Evolutionary conservation across 2,113 vertebrate species (phyloP).

Genomic region (Lophotis ruficrista): DNA sequence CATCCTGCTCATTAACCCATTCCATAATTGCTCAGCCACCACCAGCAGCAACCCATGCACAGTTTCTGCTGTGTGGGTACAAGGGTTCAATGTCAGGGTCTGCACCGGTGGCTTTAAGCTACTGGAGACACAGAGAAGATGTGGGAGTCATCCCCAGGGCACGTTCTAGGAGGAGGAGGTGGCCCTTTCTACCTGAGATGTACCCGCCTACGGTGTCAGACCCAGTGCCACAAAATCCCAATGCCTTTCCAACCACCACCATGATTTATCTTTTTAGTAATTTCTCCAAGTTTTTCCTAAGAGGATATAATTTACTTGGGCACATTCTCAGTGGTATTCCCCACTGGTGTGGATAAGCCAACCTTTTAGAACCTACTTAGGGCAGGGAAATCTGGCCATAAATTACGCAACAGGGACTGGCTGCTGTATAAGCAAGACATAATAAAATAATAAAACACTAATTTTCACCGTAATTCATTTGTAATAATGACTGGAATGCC

Average conservation of each 20-base stretch:
- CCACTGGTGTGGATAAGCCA: neutral
- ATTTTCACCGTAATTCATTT: neutral
- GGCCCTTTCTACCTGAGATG: neutral
- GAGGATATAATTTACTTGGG: neutral
- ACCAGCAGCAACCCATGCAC: neutral
- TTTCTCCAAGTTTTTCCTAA: neutral
- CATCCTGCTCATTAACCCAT: neutral
- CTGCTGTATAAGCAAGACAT: neutral
- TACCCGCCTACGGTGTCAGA: neutral
- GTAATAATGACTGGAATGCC: neutral
- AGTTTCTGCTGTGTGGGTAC: neutral
- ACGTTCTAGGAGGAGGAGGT: neutral
- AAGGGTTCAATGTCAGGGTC: neutral
- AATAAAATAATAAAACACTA: neutral
- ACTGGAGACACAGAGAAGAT: neutral
- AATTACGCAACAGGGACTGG: neutral
- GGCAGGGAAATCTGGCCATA: neutral
- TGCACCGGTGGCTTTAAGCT: neutral
- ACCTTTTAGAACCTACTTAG: neutral
- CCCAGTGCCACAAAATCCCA: neutral
- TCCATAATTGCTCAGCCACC: neutral
- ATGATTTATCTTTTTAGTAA: neutral
- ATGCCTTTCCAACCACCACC: neutral
- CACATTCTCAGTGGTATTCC: rapidly evolving
- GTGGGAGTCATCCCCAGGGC: neutral